Conservation (phyloP, 2,113 vertebrate species). For the Heterotilapia buettikoferi region DNA sequence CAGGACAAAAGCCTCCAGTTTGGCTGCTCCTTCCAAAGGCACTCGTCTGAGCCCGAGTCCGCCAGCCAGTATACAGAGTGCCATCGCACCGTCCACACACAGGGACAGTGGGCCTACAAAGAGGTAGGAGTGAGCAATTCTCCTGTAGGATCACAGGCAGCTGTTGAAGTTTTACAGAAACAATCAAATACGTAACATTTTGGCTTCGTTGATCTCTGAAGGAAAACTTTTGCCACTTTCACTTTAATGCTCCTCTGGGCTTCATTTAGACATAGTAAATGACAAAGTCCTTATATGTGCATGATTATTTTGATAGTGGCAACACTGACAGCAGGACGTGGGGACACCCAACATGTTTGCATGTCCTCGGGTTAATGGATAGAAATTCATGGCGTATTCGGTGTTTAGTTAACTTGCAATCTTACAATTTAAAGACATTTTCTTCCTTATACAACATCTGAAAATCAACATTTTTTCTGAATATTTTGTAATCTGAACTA, state of each 20-base stretch:
- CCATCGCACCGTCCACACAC: constrained; percentile 96
- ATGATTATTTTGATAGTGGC: background rate
- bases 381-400: background rate
- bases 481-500: background rate
- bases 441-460: background rate
- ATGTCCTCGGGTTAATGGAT: background rate
- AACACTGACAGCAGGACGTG: background rate
- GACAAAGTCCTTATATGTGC: background rate
- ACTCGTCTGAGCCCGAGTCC: constrained; percentile 89
- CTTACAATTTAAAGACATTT: background rate
- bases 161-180: background rate
- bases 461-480: background rate
- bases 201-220: background rate
- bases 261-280: background rate
- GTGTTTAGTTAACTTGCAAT: background rate
- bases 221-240: background rate
- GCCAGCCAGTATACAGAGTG: constrained; percentile 87
- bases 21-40: constrained; percentile 91
- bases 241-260: background rate
- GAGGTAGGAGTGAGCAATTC: constrained; percentile 64
- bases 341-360: background rate
- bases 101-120: constrained; percentile 95
- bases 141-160: background rate
- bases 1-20: constrained; percentile 98
- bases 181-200: background rate